These are phyloP conservation scores for Cheilosia impressa DNA, from an alignment of 2,888 invertebrate species.

Conservation along the genomic window DNA sequence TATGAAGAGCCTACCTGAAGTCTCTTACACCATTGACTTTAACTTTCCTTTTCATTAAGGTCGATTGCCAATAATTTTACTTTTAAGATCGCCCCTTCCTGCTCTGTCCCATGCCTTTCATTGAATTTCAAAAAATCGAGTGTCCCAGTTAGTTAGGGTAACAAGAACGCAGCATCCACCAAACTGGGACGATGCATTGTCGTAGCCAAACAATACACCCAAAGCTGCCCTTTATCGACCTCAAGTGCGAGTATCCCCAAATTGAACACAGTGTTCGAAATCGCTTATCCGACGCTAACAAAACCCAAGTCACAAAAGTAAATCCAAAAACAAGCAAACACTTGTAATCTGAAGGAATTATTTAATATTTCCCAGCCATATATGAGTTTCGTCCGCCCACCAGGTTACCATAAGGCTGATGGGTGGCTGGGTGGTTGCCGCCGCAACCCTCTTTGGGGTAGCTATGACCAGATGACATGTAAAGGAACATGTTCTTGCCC, in stretches of 20 bases:
- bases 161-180: no score
- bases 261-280: neutral
- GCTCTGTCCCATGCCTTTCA: no score
- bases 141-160: no score
- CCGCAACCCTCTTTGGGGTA: neutral
- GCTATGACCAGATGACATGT: slow-evolving; percentile 60
- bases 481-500: slow-evolving; percentile 63
- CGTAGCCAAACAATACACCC: no score
- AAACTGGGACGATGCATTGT: no score
- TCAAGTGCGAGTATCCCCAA: neutral
- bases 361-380: slow-evolving; percentile 62
- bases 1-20: no score
- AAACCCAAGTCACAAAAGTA: slow-evolving; percentile 21
- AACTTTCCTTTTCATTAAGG: no score
- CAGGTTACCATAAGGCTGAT: neutral
- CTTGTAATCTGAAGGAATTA: slow-evolving; percentile 59
- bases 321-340: slow-evolving; percentile 38
- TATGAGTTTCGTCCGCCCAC: slow-evolving; percentile 24
- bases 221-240: neutral
- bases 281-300: slow-evolving; percentile 4
- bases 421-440: neutral
- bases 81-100: no score
- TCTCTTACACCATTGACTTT: no score
- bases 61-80: no score
- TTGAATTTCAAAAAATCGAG: no score